phyloP scores from a whole-genome alignment of 2,113 vertebrate genomes.

The Peucedramus taeniatus region DNA sequence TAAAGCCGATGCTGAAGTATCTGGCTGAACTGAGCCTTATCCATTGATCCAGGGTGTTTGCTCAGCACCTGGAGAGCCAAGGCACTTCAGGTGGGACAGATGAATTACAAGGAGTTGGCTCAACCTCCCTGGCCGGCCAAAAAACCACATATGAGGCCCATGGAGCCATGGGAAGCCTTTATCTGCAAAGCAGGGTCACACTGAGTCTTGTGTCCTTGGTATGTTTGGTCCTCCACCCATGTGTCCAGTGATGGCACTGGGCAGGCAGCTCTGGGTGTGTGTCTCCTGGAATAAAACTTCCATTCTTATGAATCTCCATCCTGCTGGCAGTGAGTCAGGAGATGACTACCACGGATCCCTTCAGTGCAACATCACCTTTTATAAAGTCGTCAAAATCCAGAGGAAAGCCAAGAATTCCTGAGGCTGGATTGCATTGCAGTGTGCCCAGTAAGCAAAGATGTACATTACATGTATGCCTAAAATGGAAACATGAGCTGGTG shows the following conservation, averaged over 20 bases:
- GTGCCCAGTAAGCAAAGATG: slow-evolving; percentile 45
- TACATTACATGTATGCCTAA: slow-evolving; percentile 3
- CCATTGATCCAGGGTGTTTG: not conserved
- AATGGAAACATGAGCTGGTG: slow-evolving; percentile 12
- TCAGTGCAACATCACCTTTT: not conserved
- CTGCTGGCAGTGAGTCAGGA: not conserved
- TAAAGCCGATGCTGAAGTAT: not conserved
- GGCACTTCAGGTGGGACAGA: not conserved
- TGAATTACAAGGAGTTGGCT: not conserved
- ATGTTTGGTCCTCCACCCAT: not conserved
- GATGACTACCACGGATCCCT: not conserved
- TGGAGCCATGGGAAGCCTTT: not conserved
- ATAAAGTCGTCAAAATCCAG: slow-evolving; percentile 37
- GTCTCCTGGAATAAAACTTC: not conserved
- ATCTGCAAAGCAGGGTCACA: not conserved
- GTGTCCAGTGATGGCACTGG: not conserved
- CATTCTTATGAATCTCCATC: not conserved
- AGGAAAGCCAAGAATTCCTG: slow-evolving; percentile 33
- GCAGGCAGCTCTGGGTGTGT: not conserved
- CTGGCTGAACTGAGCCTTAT: not conserved
- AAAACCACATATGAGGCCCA: not conserved
- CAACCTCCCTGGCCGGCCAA: not conserved
- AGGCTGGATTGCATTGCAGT: not conserved
- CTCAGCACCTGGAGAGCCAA: not conserved
- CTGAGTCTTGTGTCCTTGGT: not conserved